Evolutionary conservation across 2,888 invertebrate species (phyloP).

Genomic region (Cheilosia impressa): DNA sequence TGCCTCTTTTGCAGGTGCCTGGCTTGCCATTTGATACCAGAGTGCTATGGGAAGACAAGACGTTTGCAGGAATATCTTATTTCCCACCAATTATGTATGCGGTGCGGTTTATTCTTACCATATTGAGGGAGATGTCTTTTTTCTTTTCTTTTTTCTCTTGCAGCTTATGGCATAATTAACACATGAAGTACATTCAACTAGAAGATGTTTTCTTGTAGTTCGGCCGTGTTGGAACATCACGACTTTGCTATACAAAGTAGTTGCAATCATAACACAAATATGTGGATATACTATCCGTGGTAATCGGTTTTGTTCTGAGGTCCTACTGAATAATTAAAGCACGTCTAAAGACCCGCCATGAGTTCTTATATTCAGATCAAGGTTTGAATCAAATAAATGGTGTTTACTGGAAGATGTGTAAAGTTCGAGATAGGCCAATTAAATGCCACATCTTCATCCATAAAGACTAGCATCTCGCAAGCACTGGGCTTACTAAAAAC

Average conservation of each 20-base stretch:
- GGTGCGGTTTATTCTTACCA: slow-evolving; percentile 45
- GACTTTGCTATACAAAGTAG: slow-evolving; percentile 43
- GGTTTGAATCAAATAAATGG: too few species aligned
- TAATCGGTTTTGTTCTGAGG: too few species aligned
- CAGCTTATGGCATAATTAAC: slow-evolving; percentile 73
- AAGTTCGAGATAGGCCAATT: too few species aligned
- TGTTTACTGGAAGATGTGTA: too few species aligned
- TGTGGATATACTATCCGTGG: too few species aligned
- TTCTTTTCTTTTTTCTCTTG: slow-evolving; percentile 20
- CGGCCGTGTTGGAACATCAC: slow-evolving; percentile 58
- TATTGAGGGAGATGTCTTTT: slow-evolving; percentile 38
- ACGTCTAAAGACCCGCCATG: not conserved
- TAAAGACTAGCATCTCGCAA: too few species aligned
- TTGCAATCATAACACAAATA: slow-evolving; percentile 5
- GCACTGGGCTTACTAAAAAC: too few species aligned
- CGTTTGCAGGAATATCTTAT: slow-evolving; percentile 42
- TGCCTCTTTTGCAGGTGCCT: slow-evolving; percentile 67
- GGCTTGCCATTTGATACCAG: slow-evolving; percentile 40
- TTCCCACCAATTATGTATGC: slow-evolving; percentile 71
- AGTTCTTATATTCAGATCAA: not conserved
- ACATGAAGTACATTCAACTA: slow-evolving; percentile 62
- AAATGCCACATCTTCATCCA: too few species aligned
- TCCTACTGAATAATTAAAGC: slow-evolving; percentile 41
- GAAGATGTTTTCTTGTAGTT: slow-evolving; percentile 50
- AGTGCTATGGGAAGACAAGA: slow-evolving; percentile 41